These are phyloP conservation scores for Manacus vitellinus DNA, from an alignment of 2,113 vertebrate genomes.

Conservation along the genomic window DNA sequence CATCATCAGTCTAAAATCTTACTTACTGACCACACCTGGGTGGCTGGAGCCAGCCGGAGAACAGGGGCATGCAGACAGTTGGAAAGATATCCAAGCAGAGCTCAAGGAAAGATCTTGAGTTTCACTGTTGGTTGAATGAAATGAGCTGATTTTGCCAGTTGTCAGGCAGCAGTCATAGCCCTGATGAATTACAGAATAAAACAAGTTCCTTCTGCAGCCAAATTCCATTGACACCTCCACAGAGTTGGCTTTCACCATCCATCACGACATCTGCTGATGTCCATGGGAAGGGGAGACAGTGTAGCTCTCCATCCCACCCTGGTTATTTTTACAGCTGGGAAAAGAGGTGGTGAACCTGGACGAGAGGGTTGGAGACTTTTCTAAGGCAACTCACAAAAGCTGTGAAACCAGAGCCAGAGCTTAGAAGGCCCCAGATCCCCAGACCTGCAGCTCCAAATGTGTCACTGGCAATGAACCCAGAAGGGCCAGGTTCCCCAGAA, in stretches of 20 bases:
- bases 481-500: neutral
- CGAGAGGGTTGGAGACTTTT: neutral
- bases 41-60: neutral
- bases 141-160: conserved; percentile 42
- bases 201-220: conserved; percentile 6
- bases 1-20: neutral
- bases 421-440: neutral
- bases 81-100: neutral
- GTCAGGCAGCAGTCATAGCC: conserved; percentile 41
- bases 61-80: neutral
- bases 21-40: neutral
- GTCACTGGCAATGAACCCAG: conserved; percentile 5
- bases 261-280: conserved; percentile 36
- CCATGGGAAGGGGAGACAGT: conserved; percentile 18
- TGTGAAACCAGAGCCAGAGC: neutral
- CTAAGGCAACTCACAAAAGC: conserved; percentile 27
- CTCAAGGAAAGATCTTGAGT: neutral
- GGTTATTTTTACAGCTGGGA: conserved; percentile 67
- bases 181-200: conserved; percentile 41
- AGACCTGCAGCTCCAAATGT: conserved; percentile 6
- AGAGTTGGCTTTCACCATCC: conserved; percentile 37
- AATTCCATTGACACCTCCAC: conserved; percentile 57
- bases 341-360: conserved; percentile 1
- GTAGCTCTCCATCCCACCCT: neutral
- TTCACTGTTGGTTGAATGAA: conserved; percentile 15